phyloP scores from a whole-genome alignment of 2,113 vertebrate species.

The Ia io region DNA sequence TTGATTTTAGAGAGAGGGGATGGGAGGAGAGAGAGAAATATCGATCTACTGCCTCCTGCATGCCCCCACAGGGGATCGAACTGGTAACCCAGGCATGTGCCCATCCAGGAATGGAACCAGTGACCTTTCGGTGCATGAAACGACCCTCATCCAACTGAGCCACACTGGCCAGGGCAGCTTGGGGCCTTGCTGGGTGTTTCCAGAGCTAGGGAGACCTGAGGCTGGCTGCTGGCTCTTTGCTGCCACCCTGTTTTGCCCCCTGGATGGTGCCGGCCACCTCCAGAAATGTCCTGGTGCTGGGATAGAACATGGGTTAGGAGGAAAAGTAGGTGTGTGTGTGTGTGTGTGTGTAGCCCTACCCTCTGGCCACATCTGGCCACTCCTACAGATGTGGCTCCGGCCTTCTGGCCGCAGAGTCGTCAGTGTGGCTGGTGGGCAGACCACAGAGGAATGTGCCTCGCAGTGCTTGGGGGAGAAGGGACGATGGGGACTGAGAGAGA shows the following conservation, averaged over 20 bases:
- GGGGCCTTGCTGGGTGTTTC: background rate
- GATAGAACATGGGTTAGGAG: background rate
- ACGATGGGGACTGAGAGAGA: background rate
- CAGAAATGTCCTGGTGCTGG: background rate
- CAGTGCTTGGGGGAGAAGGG: background rate
- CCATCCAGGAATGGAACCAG: background rate
- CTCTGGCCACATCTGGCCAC: constrained; percentile 67
- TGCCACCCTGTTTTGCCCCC: background rate
- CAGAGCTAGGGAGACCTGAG: background rate
- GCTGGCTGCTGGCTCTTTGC: background rate
- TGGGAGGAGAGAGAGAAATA: background rate
- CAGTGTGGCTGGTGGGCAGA: constrained; percentile 66
- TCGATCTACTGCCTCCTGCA: background rate
- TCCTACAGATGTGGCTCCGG: constrained; percentile 73
- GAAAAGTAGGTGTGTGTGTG: background rate
- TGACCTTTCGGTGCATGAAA: background rate
- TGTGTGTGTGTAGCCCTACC: constrained; percentile 51
- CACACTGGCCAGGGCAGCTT: background rate
- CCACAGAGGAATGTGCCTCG: constrained; percentile 68
- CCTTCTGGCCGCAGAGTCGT: constrained; percentile 71
- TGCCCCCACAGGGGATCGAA: background rate
- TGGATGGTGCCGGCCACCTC: background rate
- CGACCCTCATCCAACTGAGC: too few relatives aligned
- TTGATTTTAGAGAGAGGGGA: background rate
- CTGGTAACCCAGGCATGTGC: background rate